These are phyloP conservation scores for Meghimatium bilineatum DNA, from an alignment of 2,888 invertebrate genomes.

Conservation along the genomic window DNA sequence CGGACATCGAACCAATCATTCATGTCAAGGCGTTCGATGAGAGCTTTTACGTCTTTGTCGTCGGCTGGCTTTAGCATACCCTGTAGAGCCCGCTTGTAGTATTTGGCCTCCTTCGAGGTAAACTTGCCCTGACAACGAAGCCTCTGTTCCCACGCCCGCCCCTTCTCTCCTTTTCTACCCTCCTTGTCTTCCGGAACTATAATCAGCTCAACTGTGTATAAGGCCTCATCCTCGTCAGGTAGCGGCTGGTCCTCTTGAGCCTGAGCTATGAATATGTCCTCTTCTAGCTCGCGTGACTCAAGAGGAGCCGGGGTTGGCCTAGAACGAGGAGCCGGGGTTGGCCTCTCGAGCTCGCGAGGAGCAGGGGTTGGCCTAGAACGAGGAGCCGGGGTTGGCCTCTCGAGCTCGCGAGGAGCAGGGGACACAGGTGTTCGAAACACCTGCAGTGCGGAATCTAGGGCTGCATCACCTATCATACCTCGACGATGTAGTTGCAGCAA, in stretches of 20 bases:
- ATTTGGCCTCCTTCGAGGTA: neutral
- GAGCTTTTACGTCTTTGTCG: neutral
- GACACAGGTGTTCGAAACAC: no score
- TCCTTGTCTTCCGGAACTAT: neutral
- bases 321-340: neutral
- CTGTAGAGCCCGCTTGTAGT: neutral
- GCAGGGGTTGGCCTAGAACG: no score
- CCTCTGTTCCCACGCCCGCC: neutral
- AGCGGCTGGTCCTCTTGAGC: neutral
- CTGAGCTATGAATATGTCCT: neutral
- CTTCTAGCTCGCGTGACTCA: neutral
- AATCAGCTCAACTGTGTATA: neutral
- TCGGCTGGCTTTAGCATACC: neutral
- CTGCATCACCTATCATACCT: neutral
- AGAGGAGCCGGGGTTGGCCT: neutral
- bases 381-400: no score
- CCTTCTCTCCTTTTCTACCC: no score
- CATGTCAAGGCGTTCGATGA: neutral
- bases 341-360: no score
- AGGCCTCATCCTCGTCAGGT: neutral
- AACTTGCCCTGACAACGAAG: neutral
- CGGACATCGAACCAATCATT: neutral
- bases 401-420: no score
- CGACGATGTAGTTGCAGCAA: neutral
- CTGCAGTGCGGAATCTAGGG: neutral